phyloP scores from a whole-genome alignment of 2,113 vertebrate species.

The Lasiurus borealis region DNA sequence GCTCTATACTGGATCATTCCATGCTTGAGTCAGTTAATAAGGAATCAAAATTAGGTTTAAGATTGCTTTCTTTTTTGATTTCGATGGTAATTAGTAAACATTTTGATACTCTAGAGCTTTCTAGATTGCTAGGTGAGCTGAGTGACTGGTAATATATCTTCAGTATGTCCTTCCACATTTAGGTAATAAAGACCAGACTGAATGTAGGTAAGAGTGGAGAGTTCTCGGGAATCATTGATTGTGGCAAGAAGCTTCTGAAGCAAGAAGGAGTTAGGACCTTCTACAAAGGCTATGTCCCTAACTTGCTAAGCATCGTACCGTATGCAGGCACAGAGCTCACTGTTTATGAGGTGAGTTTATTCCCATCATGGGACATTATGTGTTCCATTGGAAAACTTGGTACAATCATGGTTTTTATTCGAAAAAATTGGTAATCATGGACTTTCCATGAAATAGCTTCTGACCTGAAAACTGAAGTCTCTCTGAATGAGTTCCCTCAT shows the following conservation, averaged over 20 bases:
- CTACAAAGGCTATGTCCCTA: conserved; percentile 95
- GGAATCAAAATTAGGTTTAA: conserved; percentile 4
- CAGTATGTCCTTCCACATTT: conserved; percentile 55
- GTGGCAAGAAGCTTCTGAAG: conserved; percentile 92
- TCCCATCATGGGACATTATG: neutral
- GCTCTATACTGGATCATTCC: neutral
- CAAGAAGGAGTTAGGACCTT: conserved; percentile 92
- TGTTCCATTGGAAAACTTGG: conserved; percentile 6
- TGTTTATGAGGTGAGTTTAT: conserved; percentile 93
- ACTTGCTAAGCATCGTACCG: conserved; percentile 93
- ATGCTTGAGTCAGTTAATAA: neutral
- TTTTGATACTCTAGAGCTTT: neutral
- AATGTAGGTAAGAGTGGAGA: conserved; percentile 93
- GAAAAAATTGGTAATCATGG: conserved; percentile 34
- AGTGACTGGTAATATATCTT: conserved; percentile 2
- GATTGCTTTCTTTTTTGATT: conserved; percentile 22
- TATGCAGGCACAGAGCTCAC: conserved; percentile 94
- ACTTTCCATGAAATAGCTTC: conserved; percentile 52
- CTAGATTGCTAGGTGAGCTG: neutral
- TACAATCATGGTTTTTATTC: conserved; percentile 7
- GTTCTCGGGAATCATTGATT: conserved; percentile 93
- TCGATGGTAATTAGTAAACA: conserved; percentile 3
- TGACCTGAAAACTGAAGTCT: neutral
- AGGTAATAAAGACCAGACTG: conserved; percentile 96
- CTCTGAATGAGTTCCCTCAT: neutral